Evolutionary conservation across 2,113 vertebrate species (phyloP).

Genomic region (Solea senegalensis): DNA sequence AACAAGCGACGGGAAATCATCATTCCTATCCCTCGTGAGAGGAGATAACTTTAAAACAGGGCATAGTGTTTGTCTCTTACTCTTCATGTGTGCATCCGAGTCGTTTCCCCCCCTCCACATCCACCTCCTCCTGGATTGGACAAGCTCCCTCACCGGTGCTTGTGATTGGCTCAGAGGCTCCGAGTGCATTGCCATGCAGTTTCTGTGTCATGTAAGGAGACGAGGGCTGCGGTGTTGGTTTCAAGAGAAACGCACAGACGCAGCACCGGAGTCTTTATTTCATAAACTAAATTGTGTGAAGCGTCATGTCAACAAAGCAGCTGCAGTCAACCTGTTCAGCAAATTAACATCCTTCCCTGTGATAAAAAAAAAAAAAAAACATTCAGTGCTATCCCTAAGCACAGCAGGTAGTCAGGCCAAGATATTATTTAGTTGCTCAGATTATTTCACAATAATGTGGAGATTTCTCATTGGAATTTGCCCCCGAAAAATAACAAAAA

Average conservation of each 20-base stretch:
- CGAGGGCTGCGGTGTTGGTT: conserved; percentile 34
- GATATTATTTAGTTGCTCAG: conserved; percentile 25
- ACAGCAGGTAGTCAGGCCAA: conserved; percentile 11
- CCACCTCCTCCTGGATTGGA: conserved; percentile 44
- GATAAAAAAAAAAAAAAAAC: neutral
- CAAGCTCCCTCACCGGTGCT: conserved; percentile 13
- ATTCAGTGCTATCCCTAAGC: conserved; percentile 11
- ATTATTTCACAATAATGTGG: conserved; percentile 41
- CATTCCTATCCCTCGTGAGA: conserved; percentile 28
- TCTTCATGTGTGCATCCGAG: conserved; percentile 8
- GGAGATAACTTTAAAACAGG: conserved; percentile 23
- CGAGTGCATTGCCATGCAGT: conserved; percentile 30
- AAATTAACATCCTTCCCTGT: conserved; percentile 31
- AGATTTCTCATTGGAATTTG: conserved; percentile 24
- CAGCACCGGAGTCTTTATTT: conserved; percentile 2
- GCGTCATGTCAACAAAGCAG: conserved; percentile 22
- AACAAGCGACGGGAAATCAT: conserved; percentile 38
- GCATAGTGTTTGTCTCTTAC: neutral
- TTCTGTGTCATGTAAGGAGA: conserved; percentile 43
- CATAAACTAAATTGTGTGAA: conserved; percentile 41
- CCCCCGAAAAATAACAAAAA: neutral
- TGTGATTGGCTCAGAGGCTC: conserved; percentile 60
- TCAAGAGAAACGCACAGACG: conserved; percentile 26
- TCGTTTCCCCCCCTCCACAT: conserved; percentile 34
- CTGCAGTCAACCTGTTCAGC: conserved; percentile 33